Evolutionary conservation across 2,113 vertebrate species (phyloP).

Genomic region (Crypturellus undulatus): DNA sequence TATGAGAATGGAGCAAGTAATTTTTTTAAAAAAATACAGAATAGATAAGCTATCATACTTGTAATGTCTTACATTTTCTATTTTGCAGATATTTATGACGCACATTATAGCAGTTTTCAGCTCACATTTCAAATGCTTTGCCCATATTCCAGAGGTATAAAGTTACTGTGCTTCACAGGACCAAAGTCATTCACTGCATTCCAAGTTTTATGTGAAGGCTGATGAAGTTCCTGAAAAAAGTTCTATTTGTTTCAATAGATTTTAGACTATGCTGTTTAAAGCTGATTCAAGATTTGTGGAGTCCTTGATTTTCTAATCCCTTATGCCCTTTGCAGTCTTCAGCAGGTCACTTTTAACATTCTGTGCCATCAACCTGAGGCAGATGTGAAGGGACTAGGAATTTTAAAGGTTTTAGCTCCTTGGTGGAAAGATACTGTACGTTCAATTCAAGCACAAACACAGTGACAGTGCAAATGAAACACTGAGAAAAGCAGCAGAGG

Average conservation of each 20-base stretch:
- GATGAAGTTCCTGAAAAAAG: background rate
- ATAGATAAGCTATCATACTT: background rate
- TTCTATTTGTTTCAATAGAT: background rate
- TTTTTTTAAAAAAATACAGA: background rate
- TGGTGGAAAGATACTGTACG: background rate
- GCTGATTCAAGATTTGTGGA: background rate
- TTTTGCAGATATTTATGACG: background rate
- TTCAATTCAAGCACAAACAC: background rate
- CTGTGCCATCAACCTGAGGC: background rate
- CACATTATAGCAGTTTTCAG: background rate
- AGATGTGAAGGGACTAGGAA: background rate
- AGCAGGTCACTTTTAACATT: background rate
- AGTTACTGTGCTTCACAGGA: background rate
- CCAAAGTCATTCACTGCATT: background rate
- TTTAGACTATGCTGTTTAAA: background rate
- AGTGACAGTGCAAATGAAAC: background rate
- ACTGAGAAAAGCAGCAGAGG: background rate
- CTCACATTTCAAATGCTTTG: background rate
- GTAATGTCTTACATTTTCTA: background rate
- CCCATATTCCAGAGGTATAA: fast-evolving
- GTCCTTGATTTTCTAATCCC: background rate
- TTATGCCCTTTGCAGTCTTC: background rate
- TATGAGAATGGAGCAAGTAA: background rate
- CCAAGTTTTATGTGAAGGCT: background rate
- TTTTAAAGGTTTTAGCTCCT: background rate